Evolutionary conservation across 2,888 invertebrate genomes (phyloP).

Genomic region (Drosophila neonasuta): DNA sequence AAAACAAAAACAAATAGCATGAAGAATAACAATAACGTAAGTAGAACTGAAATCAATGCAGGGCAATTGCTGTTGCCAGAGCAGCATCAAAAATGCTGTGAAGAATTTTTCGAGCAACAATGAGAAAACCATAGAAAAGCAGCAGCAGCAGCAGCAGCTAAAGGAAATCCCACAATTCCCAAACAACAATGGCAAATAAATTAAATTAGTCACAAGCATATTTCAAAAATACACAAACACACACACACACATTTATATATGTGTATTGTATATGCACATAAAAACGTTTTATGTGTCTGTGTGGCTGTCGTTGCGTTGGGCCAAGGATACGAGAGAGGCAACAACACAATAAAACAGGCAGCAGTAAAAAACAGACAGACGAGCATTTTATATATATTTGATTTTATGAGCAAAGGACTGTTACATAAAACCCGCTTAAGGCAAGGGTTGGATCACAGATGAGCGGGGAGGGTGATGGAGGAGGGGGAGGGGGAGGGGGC

Average conservation of each 20-base stretch:
- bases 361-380: slow-evolving; percentile 31
- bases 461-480: too few species aligned
- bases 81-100: slow-evolving; percentile 46
- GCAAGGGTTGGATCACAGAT: slow-evolving; percentile 54
- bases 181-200: slow-evolving; percentile 73
- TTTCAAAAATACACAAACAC: slow-evolving; percentile 60
- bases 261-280: slow-evolving; percentile 41
- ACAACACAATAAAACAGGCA: slow-evolving; percentile 57
- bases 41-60: slow-evolving; percentile 59
- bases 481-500: background rate
- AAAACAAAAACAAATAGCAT: slow-evolving; percentile 9
- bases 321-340: slow-evolving; percentile 58
- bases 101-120: slow-evolving; percentile 56
- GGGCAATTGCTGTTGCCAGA: slow-evolving; percentile 53
- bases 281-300: slow-evolving; percentile 25
- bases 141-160: slow-evolving; percentile 28
- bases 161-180: slow-evolving; percentile 72
- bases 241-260: slow-evolving; percentile 22
- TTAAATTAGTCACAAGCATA: slow-evolving; percentile 77
- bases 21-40: slow-evolving; percentile 20
- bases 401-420: slow-evolving; percentile 60
- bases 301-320: slow-evolving; percentile 20
- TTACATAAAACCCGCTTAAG: slow-evolving; percentile 67
- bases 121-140: slow-evolving; percentile 55
- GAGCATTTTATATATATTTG: slow-evolving; percentile 63